Evolutionary conservation across 2,113 vertebrate species (phyloP), one percentile per base, ranked within the genome.

Genomic region (Xerus inauris): DNA sequence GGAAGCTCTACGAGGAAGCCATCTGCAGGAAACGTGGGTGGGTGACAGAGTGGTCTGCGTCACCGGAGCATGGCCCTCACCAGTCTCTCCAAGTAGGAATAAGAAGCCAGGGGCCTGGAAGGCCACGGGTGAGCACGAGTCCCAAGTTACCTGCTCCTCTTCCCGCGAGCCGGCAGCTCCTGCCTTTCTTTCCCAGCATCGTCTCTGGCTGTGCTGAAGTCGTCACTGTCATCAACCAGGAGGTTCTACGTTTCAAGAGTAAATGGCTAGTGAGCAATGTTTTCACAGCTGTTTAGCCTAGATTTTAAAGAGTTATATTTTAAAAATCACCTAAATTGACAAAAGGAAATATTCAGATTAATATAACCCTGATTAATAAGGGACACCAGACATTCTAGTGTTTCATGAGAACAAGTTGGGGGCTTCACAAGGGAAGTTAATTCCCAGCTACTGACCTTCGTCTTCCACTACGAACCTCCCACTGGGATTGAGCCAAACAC

Each of bases 141-240:
- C 16, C 22, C 6, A 1, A 17, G 2, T 82, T 87, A 97, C 97
- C 97, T 97, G 16, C 42, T 59, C 89, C 79, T 89, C 3, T 26
- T 96, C 16, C 64, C 90, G 73, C 69, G 67, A 5, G 93, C 49
- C 2, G 59, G 80, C 47, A 49, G 90, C 2, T 83, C 76, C 87
- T 92, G 96, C 4, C 38, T 76, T 14, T 76, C 95, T 32, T 49
- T 96, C 3, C 69, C 97, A 0, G 14, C 4, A 62, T 97, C 96
- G 0, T 97, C 96, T 71, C 75, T 28, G 91, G 38, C 5, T 5
- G 96, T 97, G 9, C 96, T 59, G 83, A 98, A 97, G 8, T 98
- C 97, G 0, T 91, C 91, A 0, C 94, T 73, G 0, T 97, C 89
- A 2, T 97, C 97, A 14, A 91, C 35, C 91, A 97, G 83, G 16